Evolutionary conservation across 2,797 vertebrate species (phyloP).

Genomic region (Pipistrellus pygmaeus): DNA sequence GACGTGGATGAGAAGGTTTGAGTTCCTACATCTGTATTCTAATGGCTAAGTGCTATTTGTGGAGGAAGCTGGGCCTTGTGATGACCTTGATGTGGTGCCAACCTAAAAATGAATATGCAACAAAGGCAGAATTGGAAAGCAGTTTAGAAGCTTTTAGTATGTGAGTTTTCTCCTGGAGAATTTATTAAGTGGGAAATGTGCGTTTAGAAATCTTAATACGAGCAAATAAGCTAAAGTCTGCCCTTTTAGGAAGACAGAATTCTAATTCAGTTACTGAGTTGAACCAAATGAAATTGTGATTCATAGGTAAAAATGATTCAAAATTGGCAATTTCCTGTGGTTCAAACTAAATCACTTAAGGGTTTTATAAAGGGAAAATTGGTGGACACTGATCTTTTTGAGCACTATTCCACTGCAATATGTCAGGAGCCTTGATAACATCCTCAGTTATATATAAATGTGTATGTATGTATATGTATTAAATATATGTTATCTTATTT

Average conservation of each 20-base stretch:
- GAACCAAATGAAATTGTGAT: slow-evolving; percentile 26
- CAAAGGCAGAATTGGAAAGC: background rate
- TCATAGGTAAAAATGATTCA: slow-evolving; percentile 17
- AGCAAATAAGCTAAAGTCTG: background rate
- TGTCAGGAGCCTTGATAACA: background rate
- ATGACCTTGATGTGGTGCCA: background rate
- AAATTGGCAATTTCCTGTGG: background rate
- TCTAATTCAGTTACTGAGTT: slow-evolving; percentile 10
- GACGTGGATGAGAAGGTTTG: background rate
- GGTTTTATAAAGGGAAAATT: background rate
- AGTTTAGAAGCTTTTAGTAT: background rate
- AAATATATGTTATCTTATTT: background rate
- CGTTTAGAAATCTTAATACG: slow-evolving; percentile 29
- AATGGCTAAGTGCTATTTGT: background rate
- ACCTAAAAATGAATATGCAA: background rate
- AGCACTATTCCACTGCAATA: background rate
- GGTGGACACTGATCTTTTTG: background rate
- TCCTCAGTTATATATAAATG: background rate
- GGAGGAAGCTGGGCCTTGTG: background rate
- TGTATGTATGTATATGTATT: background rate
- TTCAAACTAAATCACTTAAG: background rate
- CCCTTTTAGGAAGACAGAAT: background rate
- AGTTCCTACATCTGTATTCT: background rate
- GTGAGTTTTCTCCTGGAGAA: background rate
- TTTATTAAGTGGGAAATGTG: background rate